Base-by-base conservation (phyloP, 2,888 invertebrate genomes). In the Diachrysia chrysitis region DNA sequence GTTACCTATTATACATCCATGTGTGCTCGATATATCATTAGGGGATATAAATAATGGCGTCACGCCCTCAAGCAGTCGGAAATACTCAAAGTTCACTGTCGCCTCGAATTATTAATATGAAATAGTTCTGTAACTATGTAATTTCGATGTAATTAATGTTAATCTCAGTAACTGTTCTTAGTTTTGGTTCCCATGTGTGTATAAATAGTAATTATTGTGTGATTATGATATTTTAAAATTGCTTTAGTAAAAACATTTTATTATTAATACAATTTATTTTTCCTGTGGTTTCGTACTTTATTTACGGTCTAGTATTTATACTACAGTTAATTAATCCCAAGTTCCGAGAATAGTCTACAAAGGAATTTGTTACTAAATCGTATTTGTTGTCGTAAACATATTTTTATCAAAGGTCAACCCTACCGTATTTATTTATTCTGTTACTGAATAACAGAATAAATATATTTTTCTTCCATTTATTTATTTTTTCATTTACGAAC, bases 91-190 rank as follows among this genome's bases (percentile, higher is more conserved):
- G 71, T 78, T 83, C 71, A 69, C 54, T 65, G 67, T 64, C 69
- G 54, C 35, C 51, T 55, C n/a, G 60, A 71, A 73, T 76, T 71
- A 78, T 83, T 81, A 78, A 76, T 81, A 73, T 67, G 70, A 69
- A 81, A 81, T 81, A 83, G 79, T 83, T 81, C 68, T 70, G 69
- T 59, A 79, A 82, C 67, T 65, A 56, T 54, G 51, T 68, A 69
- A 73, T 76, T 81, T 73, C 57, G 63, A 68, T 57, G 54, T 75
- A 80, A 73, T 81, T 82, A 75, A 73, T 73, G 65, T 58, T 69
- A 73, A 76, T 61, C 62, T 55, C 21, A 58, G 59, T 1, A 53
- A 69, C 62, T 65, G 59, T 74, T 53, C 42, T 23, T 62, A 53
- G 54, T 62, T 69, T 65, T 63, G 23, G 21, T 37, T 63, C 7